Evolutionary conservation across 2,888 invertebrate genomes (phyloP).

Genomic region (Nymphalis urticae): DNA sequence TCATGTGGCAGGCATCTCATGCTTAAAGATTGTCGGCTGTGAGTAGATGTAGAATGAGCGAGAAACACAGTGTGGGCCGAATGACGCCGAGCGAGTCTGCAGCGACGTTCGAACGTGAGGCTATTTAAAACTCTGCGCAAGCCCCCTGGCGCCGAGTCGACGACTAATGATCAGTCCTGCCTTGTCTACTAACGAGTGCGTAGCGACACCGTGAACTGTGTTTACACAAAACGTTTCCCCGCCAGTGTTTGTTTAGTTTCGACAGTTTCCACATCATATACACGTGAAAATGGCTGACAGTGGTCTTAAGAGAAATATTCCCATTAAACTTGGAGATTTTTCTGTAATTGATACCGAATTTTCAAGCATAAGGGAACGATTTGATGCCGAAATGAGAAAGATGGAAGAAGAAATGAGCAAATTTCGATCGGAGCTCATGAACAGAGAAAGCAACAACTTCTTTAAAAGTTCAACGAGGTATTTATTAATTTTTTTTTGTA

Average conservation of each 20-base stretch:
- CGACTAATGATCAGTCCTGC: constrained; percentile 80
- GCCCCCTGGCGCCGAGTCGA: constrained; percentile 79
- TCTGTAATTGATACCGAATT: constrained; percentile 98
- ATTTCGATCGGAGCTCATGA: constrained; percentile 95
- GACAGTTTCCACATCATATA: constrained; percentile 57
- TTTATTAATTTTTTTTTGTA: constrained; percentile 51
- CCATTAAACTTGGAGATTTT: constrained; percentile 96
- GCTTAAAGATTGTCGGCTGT: constrained; percentile 38
- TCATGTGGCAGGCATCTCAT: constrained; percentile 34
- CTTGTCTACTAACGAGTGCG: constrained; percentile 73
- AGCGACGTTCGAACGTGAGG: constrained; percentile 71
- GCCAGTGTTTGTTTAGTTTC: constrained; percentile 79
- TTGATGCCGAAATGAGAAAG: constrained; percentile 98
- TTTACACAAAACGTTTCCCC: constrained; percentile 70
- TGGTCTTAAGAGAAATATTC: constrained; percentile 93
- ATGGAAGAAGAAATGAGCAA: constrained; percentile 99
- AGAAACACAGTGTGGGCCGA: constrained; percentile 78
- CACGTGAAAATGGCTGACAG: constrained; percentile 88
- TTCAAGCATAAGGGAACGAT: constrained; percentile 96
- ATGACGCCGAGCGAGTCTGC: constrained; percentile 70
- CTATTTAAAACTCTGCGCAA: constrained; percentile 83
- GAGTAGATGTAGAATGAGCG: constrained; percentile 75
- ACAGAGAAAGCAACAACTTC: constrained; percentile 94
- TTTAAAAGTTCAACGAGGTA: constrained; percentile 95
- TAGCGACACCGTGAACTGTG: constrained; percentile 71